Evolutionary conservation across 2,797 vertebrate species (phyloP), one percentile per base, ranked within the genome.

Genomic region (Muraenolepis orangiensis): DNA sequence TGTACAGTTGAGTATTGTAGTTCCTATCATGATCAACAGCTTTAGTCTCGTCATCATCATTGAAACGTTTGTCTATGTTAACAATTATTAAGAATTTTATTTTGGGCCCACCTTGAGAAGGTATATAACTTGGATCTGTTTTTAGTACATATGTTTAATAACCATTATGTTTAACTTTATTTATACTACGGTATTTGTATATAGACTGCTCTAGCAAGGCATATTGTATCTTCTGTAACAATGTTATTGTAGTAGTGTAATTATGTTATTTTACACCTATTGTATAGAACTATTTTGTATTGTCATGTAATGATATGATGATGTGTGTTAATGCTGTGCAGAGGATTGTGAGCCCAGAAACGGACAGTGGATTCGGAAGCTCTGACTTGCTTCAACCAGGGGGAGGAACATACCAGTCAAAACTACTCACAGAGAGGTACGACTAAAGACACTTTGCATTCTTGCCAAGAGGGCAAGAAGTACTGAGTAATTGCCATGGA

Each of bases 311-410:
- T 29, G 14, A 6, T 73, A 14, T 32, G n/a, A n/a, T 23, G 67
- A 31, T 77, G 32, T 72, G 38, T 75, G 75, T 77, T 82, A 68
- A 30, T 78, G 67, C n/a, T 20, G 2, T 78, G 36, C 85, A 93
- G 93, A 89, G 85, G 74, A 82, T 89, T 64, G 79, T 90, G 73
- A 93, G 86, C 80, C 86, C 88, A 4, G 91, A 93, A 80, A 88
- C 90, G 51, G 90, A 90, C 79, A 84, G 88, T 12, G 81, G 91
- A 20, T 80, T 86, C 74, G 87, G 89, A 79, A 88, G 89, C 69
- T 93, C 89, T 68, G 86, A 89, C 70, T 77, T 75, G 74, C 87
- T 86, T 42, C 87, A 81, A 30, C 90, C 78, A 0, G 72, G 75
- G 42, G 73, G 74, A 20, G 86, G 80, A 76, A n/a, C 78, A 51